A percentile compares a stretch with the other conserved stretches of the same genome.
Evolutionary conservation across 2,113 vertebrate genomes (phyloP).

Genomic region (Felis catus): DNA sequence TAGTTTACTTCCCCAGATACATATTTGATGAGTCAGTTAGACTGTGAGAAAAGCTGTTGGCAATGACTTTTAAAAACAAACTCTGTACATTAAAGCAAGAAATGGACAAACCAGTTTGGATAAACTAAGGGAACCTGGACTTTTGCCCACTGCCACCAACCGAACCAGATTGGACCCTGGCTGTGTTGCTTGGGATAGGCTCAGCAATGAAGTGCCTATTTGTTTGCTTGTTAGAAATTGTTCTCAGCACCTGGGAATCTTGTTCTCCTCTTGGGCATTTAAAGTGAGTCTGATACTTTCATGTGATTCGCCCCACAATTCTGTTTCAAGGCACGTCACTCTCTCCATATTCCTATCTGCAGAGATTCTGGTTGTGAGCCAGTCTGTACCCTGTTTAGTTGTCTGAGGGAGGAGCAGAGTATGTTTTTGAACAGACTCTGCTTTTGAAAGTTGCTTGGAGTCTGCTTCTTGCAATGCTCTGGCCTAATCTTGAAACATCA

Average conservation of each 20-base stretch:
- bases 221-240: conserved; percentile 33
- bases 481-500: neutral
- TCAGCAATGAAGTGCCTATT: neutral
- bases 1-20: neutral
- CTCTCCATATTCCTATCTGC: neutral
- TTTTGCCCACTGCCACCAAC: conserved; percentile 24
- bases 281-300: conserved; percentile 14
- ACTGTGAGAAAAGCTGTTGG: conserved; percentile 21
- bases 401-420: neutral
- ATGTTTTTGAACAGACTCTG: conserved; percentile 27
- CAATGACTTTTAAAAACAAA: conserved; percentile 42
- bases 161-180: neutral
- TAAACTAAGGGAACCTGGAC: conserved; percentile 10
- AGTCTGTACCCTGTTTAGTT: neutral
- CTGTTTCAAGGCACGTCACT: neutral
- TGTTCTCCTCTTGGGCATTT: conserved; percentile 18
- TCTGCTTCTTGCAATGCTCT: conserved; percentile 18
- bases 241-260: neutral
- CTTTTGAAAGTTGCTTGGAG: conserved; percentile 32
- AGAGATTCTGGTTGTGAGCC: neutral
- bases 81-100: conserved; percentile 21
- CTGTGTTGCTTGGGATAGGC: neutral
- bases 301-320: neutral
- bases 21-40: conserved; percentile 2
- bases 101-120: conserved; percentile 46